Evolutionary conservation across 2,797 vertebrate genomes (phyloP), one percentile per base, ranked within the genome.

Genomic region (Tinamus major): DNA sequence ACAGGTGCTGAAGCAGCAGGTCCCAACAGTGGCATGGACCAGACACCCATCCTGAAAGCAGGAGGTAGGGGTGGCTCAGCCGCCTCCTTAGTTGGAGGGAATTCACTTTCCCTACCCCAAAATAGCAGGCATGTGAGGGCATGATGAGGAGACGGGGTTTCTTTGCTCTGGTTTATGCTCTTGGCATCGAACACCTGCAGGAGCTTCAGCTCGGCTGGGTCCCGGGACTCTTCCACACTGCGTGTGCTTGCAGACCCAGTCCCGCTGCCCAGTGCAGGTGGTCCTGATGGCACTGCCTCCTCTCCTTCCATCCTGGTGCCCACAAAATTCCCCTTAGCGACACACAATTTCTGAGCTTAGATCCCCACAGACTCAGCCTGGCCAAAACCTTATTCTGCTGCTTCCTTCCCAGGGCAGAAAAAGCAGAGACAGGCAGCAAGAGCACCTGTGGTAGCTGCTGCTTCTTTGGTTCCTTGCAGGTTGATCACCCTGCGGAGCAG

Each of bases 231-330:
- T 48, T 75, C 8, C 48, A 37, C 8, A 31, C 16, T 18, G 13
- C 14, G 11, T 0, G 0, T 29, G 37, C n/a, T 27, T 48, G 6
- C 35, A 24, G 64, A 63, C 33, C 31, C 24, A 20, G 24, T n/a
- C 59, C 37, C 41, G 27, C 33, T 79, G 46, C 56, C 79, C 51
- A 27, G 26, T 4, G 14, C 51, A 9, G 29, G 53, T 18, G 10
- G 29, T 5, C 27, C 39, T 58, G 61, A 77, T 48, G 14, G 35
- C 58, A 33, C 31, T 39, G 27, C 55, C 35, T 63, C 56, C 21
- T 42, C 46, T n/a, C 24, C 27, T 49, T 37, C 48, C 41, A 39
- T 13, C 31, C 15, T 5, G 0, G 29, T 1, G 6, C 21, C 65
- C 59, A 64, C 46, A 67, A 59, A n/a, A 10, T 42, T 13, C 35